Evolutionary conservation across 2,888 invertebrate genomes (phyloP).

Genomic region (Agriopis leucophaearia): DNA sequence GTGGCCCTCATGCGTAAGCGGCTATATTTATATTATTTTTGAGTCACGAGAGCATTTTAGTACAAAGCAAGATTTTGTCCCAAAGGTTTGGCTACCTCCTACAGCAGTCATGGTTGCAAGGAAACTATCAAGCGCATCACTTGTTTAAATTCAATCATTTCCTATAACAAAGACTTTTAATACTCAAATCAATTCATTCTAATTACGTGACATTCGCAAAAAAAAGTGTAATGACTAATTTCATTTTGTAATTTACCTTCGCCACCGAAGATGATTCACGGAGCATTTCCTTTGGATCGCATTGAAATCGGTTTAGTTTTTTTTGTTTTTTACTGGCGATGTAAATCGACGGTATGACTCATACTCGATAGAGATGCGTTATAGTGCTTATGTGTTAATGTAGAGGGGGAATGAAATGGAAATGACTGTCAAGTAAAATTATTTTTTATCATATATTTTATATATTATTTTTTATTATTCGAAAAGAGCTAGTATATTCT

Average conservation of each 20-base stretch:
- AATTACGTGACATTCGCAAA: slow-evolving; percentile 22
- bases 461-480: no score
- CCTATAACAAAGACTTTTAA: no score
- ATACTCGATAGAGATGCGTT: slow-evolving; percentile 38
- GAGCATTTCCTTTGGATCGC: slow-evolving; percentile 31
- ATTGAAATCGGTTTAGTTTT: slow-evolving; percentile 29
- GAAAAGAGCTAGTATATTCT: no score
- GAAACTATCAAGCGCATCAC: no score
- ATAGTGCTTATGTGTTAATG: slow-evolving; percentile 37
- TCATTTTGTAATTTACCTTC: background rate
- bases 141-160: no score
- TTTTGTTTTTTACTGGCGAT: slow-evolving; percentile 25
- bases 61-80: no score
- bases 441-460: no score
- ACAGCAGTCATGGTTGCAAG: no score
- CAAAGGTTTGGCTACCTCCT: no score
- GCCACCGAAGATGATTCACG: slow-evolving; percentile 26
- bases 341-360: slow-evolving; percentile 31
- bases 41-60: no score
- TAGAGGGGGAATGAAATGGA: slow-evolving; percentile 29
- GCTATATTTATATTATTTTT: no score
- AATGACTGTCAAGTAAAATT: background rate
- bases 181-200: slow-evolving; percentile 6
- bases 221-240: slow-evolving; percentile 25
- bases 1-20: no score